Conservation (phyloP, 2,797 vertebrate genomes). For the Oreortyx pictus region DNA sequence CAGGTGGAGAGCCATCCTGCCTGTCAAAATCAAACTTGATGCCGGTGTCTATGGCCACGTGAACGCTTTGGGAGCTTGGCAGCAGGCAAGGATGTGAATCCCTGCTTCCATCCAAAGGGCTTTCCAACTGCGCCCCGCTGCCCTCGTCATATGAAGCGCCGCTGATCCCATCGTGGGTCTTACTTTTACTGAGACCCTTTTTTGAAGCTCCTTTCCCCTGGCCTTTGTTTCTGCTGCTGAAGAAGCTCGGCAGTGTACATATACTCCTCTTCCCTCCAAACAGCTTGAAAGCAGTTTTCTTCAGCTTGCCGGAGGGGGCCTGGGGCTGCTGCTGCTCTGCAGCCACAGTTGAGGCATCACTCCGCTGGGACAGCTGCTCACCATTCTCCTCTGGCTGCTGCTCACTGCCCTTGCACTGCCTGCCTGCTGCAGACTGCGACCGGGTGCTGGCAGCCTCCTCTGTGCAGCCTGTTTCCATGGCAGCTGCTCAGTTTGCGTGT, state of each 20-base stretch:
- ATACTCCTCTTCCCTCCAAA: constrained; percentile 94
- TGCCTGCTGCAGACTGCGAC: constrained; percentile 39
- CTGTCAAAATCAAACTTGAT: constrained; percentile 33
- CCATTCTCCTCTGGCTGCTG: constrained; percentile 46
- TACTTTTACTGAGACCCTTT: constrained; percentile 91
- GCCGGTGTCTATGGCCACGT: constrained; percentile 72
- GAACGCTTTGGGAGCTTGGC: constrained; percentile 78
- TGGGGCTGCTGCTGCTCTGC: constrained; percentile 43
- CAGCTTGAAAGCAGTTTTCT: constrained; percentile 92
- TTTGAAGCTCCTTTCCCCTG: constrained; percentile 84
- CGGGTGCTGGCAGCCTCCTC: constrained; percentile 70
- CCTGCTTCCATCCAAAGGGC: constrained; percentile 71
- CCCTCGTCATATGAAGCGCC: constrained; percentile 79
- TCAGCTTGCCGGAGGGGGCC: constrained; percentile 86
- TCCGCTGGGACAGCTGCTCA: not conserved
- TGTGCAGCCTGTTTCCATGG: constrained; percentile 83
- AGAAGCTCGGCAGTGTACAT: constrained; percentile 94
- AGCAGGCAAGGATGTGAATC: constrained; percentile 74
- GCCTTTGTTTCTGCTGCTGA: constrained; percentile 88
- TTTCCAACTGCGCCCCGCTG: constrained; percentile 31
- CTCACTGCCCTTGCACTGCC: constrained; percentile 41
- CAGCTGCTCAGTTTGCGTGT: not conserved
- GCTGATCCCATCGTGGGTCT: constrained; percentile 90
- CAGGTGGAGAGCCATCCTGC: constrained; percentile 43
- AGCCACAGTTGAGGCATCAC: fast-evolving